Base-by-base conservation (phyloP, 2,888 invertebrate species). In the Andrena camellia region DNA sequence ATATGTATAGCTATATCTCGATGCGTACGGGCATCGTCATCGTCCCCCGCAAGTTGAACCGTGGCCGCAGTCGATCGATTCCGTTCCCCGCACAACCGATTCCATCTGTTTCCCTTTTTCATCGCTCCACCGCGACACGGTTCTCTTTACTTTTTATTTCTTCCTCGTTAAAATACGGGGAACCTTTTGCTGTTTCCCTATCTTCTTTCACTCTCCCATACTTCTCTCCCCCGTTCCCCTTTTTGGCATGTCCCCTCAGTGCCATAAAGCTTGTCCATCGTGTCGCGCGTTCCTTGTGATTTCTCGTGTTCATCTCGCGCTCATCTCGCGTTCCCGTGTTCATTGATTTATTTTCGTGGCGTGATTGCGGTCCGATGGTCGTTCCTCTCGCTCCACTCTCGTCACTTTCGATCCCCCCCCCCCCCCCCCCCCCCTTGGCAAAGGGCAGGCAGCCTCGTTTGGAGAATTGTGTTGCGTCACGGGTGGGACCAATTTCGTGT, bases 401-500 rank as follows among this genome's bases (percentile, higher is more conserved):
- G 75, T 62, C 50, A 48, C 78, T 52, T 78, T 67, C 20, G 42
- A 66, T 50, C 50, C 4, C 20, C 33, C 33, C 33, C 29, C 29
- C 20, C 33, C 33, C 33, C 29, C 29, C 4, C 17, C 42, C 29
- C 13, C 20, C 3, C 31, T 10, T 17, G 42, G 42, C 17, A 17
- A 42, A 17, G 42, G 42, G 42, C 17, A 42, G 5, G 42, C 42
- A 42, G 42, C 42, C 42, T 17, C 42, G 42, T 42, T 42, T 42
- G 17, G 42, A 42, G 42, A 48, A 42, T 31, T 13, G 69, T n/a
- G 42, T 64, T 5, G 67, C 64, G 73, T 70, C 75, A 64, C 68
- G 76, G 35, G 67, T 77, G 85, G 86, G 85, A 87, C 87, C 87
- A 87, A 85, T 70, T 75, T 83, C 63, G 23, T 23, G 23, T 57